Percentiles rank a stretch among this genome's conserved stretches.
Conservation (phyloP, 2,888 invertebrate species). For the Dynastes tityus region DNA sequence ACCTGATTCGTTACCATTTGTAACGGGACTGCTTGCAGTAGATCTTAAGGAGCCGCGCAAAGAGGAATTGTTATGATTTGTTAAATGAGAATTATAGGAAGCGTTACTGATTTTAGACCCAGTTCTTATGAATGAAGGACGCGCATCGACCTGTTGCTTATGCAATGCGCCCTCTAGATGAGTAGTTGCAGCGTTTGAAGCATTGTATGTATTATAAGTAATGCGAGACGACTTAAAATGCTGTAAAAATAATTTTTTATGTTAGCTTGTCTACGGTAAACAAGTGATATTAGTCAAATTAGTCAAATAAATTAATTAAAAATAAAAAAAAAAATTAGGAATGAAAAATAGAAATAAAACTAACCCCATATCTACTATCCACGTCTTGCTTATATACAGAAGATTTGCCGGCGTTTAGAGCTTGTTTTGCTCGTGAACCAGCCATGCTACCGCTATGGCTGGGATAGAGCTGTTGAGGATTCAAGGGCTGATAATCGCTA, state of each 20-base stretch:
- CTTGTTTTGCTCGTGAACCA: constrained; percentile 56
- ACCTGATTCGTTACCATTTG: constrained; percentile 59
- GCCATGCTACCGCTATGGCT: constrained; percentile 57
- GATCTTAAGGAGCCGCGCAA: constrained; percentile 59
- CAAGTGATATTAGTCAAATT: constrained; percentile 36
- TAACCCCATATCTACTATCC: constrained; percentile 62
- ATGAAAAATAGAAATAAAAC: constrained; percentile 52
- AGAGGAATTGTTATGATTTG: constrained; percentile 61
- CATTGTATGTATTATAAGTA: constrained; percentile 58
- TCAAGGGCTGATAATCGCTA: constrained; percentile 60
- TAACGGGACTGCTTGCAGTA: constrained; percentile 59
- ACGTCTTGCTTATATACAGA: constrained; percentile 60
- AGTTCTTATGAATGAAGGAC: constrained; percentile 56
- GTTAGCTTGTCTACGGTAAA: constrained; percentile 44
- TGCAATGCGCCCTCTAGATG: constrained; percentile 53
- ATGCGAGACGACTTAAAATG: constrained; percentile 59
- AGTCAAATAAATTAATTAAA: constrained; percentile 31
- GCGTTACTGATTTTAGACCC: constrained; percentile 62
- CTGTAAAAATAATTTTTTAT: constrained; percentile 56
- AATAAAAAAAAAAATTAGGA: background rate
- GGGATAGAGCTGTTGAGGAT: constrained; percentile 60
- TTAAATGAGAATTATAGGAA: constrained; percentile 61
- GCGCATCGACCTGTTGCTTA: constrained; percentile 45
- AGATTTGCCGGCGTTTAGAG: constrained; percentile 58
- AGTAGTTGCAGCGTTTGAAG: constrained; percentile 54